Conservation (phyloP, 2,888 invertebrate species). For the Oscheius sp. region DNA sequence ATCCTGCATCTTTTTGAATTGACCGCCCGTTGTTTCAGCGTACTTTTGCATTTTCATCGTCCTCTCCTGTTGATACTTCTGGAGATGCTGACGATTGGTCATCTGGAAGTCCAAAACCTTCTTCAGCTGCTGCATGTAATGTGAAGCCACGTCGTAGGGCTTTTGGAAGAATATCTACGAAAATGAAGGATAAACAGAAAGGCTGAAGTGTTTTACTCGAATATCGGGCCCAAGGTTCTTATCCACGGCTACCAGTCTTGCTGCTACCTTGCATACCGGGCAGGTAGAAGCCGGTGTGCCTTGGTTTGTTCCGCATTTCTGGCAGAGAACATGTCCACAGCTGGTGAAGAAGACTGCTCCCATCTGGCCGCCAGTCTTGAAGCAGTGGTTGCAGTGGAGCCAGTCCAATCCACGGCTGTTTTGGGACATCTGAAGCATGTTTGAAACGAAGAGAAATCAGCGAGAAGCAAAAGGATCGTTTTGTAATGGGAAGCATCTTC, state of each 20-base stretch:
- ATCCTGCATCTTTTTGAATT: conserved; percentile 27
- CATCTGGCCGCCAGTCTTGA: background rate
- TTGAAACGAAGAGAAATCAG: no score
- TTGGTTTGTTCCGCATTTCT: background rate
- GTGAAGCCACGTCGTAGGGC: conserved; percentile 20
- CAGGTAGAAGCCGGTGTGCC: background rate
- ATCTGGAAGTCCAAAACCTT: conserved; percentile 27
- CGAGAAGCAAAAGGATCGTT: no score
- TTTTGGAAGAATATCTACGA: conserved; percentile 15
- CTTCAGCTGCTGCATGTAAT: conserved; percentile 30
- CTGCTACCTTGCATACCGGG: background rate
- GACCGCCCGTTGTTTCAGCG: background rate
- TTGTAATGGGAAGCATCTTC: no score
- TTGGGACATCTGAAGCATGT: no score
- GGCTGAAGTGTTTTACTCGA: background rate
- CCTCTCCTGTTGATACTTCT: conserved; percentile 18
- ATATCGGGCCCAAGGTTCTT: conserved; percentile 13
- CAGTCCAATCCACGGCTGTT: conserved; percentile 11
- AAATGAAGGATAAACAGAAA: background rate
- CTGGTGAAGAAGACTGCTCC: conserved; percentile 16
- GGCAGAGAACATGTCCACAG: conserved; percentile 29
- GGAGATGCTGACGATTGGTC: conserved; percentile 4
- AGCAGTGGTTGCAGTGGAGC: conserved; percentile 31
- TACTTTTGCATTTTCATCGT: conserved; percentile 15
- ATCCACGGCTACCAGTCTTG: background rate